Evolutionary conservation across 2,888 invertebrate genomes (phyloP).

Genomic region (Idaea dimidiata): DNA sequence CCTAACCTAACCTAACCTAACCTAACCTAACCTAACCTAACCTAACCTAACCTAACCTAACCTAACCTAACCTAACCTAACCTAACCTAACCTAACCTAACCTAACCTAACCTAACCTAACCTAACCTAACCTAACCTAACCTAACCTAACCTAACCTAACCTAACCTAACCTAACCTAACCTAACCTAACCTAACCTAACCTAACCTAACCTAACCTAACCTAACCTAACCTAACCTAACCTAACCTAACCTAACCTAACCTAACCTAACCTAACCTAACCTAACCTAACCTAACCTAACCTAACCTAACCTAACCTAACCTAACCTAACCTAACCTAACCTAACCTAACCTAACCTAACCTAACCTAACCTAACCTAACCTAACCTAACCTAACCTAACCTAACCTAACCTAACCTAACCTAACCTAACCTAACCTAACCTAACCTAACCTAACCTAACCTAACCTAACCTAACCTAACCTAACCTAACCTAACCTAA

Average conservation of each 20-base stretch:
- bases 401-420: conserved; percentile 8
- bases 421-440: conserved; percentile 8
- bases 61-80: conserved; percentile 8
- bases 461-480: conserved; percentile 8
- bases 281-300: conserved; percentile 8
- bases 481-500: conserved; percentile 8
- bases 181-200: conserved; percentile 8
- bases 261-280: conserved; percentile 8
- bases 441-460: conserved; percentile 8
- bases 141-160: conserved; percentile 8
- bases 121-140: conserved; percentile 8
- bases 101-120: conserved; percentile 8
- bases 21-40: conserved; percentile 16
- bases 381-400: conserved; percentile 8
- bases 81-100: conserved; percentile 8
- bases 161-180: conserved; percentile 8
- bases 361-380: conserved; percentile 8
- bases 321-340: conserved; percentile 8
- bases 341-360: conserved; percentile 8
- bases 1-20: conserved; percentile 32
- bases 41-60: conserved; percentile 8
- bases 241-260: conserved; percentile 8
- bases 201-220: conserved; percentile 8
- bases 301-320: conserved; percentile 8
- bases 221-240: conserved; percentile 8